These are phyloP conservation scores for Drosophila nasuta DNA, from an alignment of 1,140 invertebrate genomes.

Conservation along the genomic window DNA sequence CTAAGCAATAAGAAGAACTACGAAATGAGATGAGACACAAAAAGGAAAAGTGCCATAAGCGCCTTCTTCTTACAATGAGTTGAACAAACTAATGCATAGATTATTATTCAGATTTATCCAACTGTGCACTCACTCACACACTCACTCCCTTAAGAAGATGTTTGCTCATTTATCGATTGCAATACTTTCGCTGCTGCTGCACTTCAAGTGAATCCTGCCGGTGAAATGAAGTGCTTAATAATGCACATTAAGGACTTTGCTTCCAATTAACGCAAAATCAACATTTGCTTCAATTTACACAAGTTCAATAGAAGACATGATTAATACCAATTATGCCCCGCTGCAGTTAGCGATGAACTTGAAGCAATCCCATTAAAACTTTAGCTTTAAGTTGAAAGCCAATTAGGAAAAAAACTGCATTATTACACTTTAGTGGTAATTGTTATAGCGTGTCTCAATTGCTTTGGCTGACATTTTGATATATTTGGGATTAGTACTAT, in stretches of 20 bases:
- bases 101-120: not conserved
- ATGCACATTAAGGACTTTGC: not conserved
- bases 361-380: too few relatives aligned
- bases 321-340: too few relatives aligned
- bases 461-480: too few relatives aligned
- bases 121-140: not conserved
- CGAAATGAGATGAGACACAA: not conserved
- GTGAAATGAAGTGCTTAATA: not conserved
- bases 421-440: too few relatives aligned
- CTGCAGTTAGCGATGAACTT: too few relatives aligned
- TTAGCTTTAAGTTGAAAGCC: too few relatives aligned
- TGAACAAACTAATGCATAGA: conserved; percentile 6
- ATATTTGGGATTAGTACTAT: too few relatives aligned
- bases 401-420: too few relatives aligned
- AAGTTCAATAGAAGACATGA: too few relatives aligned
- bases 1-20: not conserved
- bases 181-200: not conserved
- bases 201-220: too few relatives aligned
- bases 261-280: not conserved
- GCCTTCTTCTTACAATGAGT: not conserved
- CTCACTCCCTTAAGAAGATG: not conserved
- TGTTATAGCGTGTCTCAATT: too few relatives aligned
- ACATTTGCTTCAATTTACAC: not conserved
- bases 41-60: not conserved
- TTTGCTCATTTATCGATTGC: not conserved